These are phyloP conservation scores for Remorina albescens DNA, from an alignment of 2,797 vertebrate genomes.

Conservation along the genomic window DNA sequence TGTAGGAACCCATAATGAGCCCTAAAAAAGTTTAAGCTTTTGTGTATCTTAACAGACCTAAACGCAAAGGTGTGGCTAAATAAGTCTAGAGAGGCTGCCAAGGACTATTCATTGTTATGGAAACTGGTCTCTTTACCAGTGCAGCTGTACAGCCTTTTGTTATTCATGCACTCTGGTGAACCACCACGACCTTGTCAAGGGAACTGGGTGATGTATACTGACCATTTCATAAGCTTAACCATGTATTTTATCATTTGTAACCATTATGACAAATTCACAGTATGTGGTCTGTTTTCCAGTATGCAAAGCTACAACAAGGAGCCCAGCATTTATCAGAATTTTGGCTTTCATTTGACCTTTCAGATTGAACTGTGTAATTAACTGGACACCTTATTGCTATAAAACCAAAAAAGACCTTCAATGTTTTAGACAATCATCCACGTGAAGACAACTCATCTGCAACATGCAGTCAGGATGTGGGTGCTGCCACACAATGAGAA, in stretches of 20 bases:
- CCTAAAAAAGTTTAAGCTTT: too few species aligned
- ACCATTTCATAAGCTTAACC: background rate
- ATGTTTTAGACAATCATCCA: slow-evolving; percentile 4
- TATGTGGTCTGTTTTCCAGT: background rate
- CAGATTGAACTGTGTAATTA: background rate
- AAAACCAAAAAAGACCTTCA: background rate
- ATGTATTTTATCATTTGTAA: background rate
- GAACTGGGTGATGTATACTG: background rate
- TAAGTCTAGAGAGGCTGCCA: too few species aligned
- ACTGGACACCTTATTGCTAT: background rate
- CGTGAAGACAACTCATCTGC: slow-evolving; percentile 30
- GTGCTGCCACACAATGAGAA: slow-evolving; percentile 39
- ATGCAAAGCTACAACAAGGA: background rate
- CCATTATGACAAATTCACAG: background rate
- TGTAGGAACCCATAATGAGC: too few species aligned
- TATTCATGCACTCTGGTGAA: too few species aligned
- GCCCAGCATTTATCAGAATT: background rate
- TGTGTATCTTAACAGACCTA: too few species aligned
- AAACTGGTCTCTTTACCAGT: too few species aligned
- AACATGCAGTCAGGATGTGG: slow-evolving; percentile 68
- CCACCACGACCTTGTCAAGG: background rate
- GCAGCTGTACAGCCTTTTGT: too few species aligned
- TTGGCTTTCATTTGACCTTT: background rate
- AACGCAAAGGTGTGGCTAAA: too few species aligned
- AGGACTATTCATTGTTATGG: too few species aligned